Conservation (phyloP, 2,797 vertebrate genomes). For the Galaxias olidus region DNA sequence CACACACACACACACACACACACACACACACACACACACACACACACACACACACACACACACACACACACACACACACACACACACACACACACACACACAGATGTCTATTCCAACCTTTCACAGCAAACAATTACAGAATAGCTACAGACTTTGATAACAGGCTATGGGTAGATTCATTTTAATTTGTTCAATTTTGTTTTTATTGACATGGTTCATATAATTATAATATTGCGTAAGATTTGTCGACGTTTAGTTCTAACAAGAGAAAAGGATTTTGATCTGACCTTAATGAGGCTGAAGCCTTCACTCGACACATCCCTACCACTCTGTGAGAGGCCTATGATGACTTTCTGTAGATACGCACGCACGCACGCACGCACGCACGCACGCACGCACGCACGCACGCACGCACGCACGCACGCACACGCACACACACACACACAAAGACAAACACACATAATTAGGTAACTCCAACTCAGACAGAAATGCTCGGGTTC, state of each 20-base stretch:
- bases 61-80: too few relatives aligned
- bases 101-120: too few relatives aligned
- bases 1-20: neutral
- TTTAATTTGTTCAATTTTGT: too few relatives aligned
- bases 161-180: too few relatives aligned
- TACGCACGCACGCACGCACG: slow-evolving; percentile 26
- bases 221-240: too few relatives aligned
- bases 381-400: too few relatives aligned
- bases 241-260: neutral
- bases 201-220: too few relatives aligned
- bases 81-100: too few relatives aligned
- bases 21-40: neutral
- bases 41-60: neutral
- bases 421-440: slow-evolving; percentile 12
- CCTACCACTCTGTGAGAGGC: slow-evolving; percentile 70
- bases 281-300: slow-evolving; percentile 70
- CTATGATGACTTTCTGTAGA: slow-evolving; percentile 72
- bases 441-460: slow-evolving; percentile 25
- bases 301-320: slow-evolving; percentile 50
- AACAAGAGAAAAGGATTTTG: too few relatives aligned
- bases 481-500: too few relatives aligned
- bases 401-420: slow-evolving; percentile 11
- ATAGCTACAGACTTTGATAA: too few relatives aligned
- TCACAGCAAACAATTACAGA: too few relatives aligned
- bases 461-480: neutral